phyloP scores from a whole-genome alignment of 2,113 vertebrate genomes.

The Microtus richardsoni region DNA sequence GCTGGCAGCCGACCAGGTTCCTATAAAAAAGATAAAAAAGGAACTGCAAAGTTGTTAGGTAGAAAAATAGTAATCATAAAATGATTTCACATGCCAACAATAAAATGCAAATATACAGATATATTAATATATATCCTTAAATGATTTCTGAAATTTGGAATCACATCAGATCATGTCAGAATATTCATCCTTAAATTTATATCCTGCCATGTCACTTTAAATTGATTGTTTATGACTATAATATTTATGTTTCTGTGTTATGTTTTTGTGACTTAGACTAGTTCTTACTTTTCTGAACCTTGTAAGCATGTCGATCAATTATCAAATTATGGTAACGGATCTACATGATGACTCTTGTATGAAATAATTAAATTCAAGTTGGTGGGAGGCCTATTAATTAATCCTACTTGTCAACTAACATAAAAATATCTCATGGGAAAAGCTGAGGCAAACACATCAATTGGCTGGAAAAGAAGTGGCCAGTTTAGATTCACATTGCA shows the following conservation, averaged over 20 bases:
- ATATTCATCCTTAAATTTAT: neutral
- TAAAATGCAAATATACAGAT: neutral
- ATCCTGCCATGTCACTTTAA: neutral
- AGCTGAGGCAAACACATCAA: slow-evolving; percentile 27
- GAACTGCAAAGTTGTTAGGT: neutral
- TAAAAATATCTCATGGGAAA: neutral
- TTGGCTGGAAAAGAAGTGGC: neutral
- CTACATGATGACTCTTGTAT: slow-evolving; percentile 20
- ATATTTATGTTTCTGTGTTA: neutral
- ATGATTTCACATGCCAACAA: neutral
- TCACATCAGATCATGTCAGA: neutral
- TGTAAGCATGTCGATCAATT: neutral
- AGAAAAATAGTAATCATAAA: neutral
- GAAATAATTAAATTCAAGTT: slow-evolving; percentile 63
- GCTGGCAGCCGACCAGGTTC: neutral
- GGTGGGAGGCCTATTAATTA: slow-evolving; percentile 13
- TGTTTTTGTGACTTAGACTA: neutral
- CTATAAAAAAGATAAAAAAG: neutral
- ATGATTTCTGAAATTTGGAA: neutral
- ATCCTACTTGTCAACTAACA: slow-evolving; percentile 6
- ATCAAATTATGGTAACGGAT: slow-evolving; percentile 20
- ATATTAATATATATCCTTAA: neutral
- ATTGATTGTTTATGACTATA: neutral
- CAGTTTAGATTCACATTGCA: slow-evolving; percentile 29
- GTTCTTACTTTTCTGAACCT: slow-evolving; percentile 1